Percentiles rank a stretch among this genome's conserved stretches.
These are phyloP conservation scores for Chalcosyrphus nemorum DNA, from an alignment of 2,888 invertebrate genomes.

Conservation along the genomic window DNA sequence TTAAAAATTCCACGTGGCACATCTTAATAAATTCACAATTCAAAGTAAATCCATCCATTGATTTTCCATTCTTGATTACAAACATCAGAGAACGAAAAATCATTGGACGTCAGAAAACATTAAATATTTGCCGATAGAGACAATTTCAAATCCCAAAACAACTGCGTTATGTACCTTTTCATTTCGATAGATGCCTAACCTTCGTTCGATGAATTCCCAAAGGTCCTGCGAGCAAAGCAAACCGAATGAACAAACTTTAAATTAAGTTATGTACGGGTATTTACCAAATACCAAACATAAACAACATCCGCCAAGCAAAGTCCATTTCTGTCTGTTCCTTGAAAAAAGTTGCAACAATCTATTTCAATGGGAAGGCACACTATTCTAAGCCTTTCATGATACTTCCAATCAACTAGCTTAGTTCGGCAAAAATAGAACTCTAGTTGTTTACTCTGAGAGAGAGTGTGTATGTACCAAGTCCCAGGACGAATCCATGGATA, in stretches of 20 bases:
- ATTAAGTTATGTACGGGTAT: constrained; percentile 45
- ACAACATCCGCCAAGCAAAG: constrained; percentile 19
- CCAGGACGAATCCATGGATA: constrained; percentile 5
- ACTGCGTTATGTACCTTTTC: constrained; percentile 9
- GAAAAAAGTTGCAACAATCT: constrained; percentile 6
- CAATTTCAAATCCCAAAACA: constrained; percentile 22
- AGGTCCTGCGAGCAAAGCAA: constrained; percentile 1
- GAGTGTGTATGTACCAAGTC: not conserved
- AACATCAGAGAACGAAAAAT: not conserved
- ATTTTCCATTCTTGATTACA: not conserved
- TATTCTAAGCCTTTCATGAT: constrained; percentile 22
- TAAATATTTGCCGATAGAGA: constrained; percentile 12
- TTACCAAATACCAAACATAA: constrained; percentile 39
- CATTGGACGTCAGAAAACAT: not conserved
- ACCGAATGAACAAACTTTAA: constrained; percentile 35
- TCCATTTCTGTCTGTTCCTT: constrained; percentile 15
- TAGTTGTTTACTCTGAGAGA: not conserved
- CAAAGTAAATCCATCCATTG: not conserved
- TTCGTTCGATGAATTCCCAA: not conserved
- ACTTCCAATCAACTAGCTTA: constrained; percentile 17
- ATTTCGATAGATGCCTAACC: not conserved
- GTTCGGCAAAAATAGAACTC: not conserved
- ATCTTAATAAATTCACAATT: not conserved
- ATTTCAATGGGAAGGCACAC: constrained; percentile 1
- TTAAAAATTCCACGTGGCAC: not conserved